Base-by-base conservation (phyloP, 2,888 invertebrate genomes). In the Papilio protenor region DNA sequence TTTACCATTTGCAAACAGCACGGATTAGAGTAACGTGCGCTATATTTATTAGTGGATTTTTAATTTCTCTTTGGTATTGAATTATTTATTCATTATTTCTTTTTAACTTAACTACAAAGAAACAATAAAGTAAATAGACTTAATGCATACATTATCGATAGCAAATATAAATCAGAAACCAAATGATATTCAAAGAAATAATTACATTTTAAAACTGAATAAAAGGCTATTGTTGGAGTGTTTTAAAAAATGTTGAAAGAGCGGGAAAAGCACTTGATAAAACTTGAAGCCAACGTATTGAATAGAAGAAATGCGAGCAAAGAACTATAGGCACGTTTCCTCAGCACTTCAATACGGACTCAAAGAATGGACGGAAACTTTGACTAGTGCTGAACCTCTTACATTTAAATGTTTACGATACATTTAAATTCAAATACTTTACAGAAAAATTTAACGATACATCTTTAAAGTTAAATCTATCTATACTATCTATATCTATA, bases 211-310 rank as follows among this genome's bases (percentile, higher is more conserved):
- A 69, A 70, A 12, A 27, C 27, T 52, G 16, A 71, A 40, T 73
- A 49, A 74, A 45, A 45, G 21, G 16, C 45, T 21, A 23, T 49
- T 49, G 49, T 64, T 64, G 16, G 16, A 27, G 27, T 27, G 27
- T 61, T 61, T 21, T 27, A 33, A 64, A 33, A 33, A 18, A 64
- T 12, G 33, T 33, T 61, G 61, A 61, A 61, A 59, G 14, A 27
- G 61, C 23, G 61, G 27, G 27, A 23, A 61, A 61, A 64, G 64
- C 18, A 64, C 64, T 64, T 64, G 64, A 64, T 64, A 64, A 64
- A 61, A 74, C 74, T 73, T 57, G 49, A 61, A 64, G 64, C 64
- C 33, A 64, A 74, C 74, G 59, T 64, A 74, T 52, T 64, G 74
- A 74, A 74, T 52, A 47, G 61, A 61, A 16, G 64, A 74, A 74